Conservation (phyloP, 2,113 vertebrate genomes). For the Sitta europaea region DNA sequence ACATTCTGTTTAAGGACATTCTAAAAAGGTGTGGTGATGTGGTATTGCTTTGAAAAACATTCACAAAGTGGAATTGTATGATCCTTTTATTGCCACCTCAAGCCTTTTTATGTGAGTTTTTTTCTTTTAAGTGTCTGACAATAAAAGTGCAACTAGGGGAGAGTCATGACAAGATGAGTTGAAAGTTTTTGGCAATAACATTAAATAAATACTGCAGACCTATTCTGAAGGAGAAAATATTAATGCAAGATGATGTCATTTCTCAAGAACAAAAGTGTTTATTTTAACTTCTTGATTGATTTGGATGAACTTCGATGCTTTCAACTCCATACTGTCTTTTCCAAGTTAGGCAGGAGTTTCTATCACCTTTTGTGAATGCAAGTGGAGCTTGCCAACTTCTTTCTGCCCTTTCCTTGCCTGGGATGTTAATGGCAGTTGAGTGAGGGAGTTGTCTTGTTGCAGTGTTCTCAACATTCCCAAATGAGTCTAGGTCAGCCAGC, state of each 20-base stretch:
- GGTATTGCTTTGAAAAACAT: not conserved
- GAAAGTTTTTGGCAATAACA: not conserved
- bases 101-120: not conserved
- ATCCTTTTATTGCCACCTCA: not conserved
- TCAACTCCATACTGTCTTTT: not conserved
- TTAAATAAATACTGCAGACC: not conserved
- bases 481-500: not conserved
- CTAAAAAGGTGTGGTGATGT: not conserved
- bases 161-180: not conserved
- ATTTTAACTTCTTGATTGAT: not conserved
- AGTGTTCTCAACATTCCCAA: not conserved
- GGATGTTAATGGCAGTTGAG: not conserved
- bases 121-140: not conserved
- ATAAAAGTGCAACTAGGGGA: not conserved
- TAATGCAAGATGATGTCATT: not conserved
- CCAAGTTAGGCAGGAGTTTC: not conserved
- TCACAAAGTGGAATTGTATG: not conserved
- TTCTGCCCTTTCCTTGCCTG: not conserved
- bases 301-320: not conserved
- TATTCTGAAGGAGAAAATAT: not conserved
- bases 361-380: not conserved
- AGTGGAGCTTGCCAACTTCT: not conserved
- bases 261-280: not conserved
- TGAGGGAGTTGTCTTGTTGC: not conserved
- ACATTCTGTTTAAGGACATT: not conserved